A percentile compares a stretch with the other conserved stretches of the same genome.
These are phyloP conservation scores for Pseudochromis fuscus DNA, from an alignment of 2,797 vertebrate genomes.

Conservation along the genomic window DNA sequence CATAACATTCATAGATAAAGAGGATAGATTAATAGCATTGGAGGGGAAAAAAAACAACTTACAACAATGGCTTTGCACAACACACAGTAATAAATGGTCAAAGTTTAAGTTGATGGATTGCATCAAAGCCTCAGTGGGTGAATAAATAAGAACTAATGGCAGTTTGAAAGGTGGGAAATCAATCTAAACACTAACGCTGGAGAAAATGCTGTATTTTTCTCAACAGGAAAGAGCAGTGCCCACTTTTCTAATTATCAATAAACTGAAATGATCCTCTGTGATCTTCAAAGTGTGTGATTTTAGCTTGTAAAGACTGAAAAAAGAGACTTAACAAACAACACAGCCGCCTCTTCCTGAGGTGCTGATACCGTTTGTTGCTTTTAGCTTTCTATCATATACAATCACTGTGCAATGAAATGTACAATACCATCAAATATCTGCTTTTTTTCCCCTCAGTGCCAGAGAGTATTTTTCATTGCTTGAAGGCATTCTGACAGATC, in stretches of 20 bases:
- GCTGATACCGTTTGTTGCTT: not conserved
- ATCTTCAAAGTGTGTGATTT: conserved; percentile 34
- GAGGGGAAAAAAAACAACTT: not conserved
- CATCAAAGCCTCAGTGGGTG: not conserved
- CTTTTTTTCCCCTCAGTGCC: not conserved
- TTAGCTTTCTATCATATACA: not conserved
- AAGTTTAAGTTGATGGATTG: conserved; percentile 6
- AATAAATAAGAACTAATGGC: conserved; percentile 31
- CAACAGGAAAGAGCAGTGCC: not conserved
- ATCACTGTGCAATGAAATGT: not conserved
- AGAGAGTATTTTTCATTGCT: not conserved
- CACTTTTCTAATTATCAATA: conserved; percentile 18
- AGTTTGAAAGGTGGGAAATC: conserved; percentile 28
- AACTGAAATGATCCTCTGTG: conserved; percentile 20
- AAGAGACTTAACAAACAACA: not conserved
- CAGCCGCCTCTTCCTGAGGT: not conserved
- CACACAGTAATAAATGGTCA: not conserved
- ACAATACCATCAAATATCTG: not conserved
- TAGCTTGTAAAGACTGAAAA: conserved; percentile 6
- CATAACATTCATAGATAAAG: not conserved
- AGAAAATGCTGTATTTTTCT: conserved; percentile 23
- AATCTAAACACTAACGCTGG: conserved; percentile 30
- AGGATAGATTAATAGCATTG: not conserved
- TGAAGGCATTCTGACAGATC: not conserved
- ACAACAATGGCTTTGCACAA: not conserved